Evolutionary conservation across 1,140 invertebrate species (phyloP), one percentile per base, ranked within the genome.

Genomic region (Penaeus indicus): DNA sequence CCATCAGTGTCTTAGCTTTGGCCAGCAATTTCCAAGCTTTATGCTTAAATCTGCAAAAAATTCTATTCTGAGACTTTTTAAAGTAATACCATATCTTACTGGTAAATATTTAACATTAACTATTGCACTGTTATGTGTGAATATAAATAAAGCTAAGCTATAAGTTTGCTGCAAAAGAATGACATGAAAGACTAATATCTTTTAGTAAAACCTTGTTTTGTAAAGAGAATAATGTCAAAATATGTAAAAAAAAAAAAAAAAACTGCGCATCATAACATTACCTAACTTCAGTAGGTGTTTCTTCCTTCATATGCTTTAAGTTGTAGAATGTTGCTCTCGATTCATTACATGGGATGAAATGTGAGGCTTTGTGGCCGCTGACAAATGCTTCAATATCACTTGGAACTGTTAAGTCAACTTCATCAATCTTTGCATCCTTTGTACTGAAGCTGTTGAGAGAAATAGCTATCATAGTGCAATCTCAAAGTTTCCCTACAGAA

Each of bases 11-110:
- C 91, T 93, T 93, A 13, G 92, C 93, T 91, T 92, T 93, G 3
- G 92, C 86, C 11, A 95, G 91, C 10, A 94, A 84, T 84, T 93
- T 93, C 90, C 92, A 92, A 11, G 93, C 94, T 90, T 92, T 93
- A 38, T 92, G 92, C 47, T 92, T 91, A 91, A 95, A 95, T 82
- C 92, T 89, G 78, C 47, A 82, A 75, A 75, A 72, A n/a, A 75
- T 2, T 54, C 54, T 54, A 54, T 16, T 13, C 8, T 54, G 11
- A 54, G 54, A 16, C 16, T 54, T 54, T 54, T 54, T 54, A 54
- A 54, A 54, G 11, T 54, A 54, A 8, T 54, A 54, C 54, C 54
- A 54, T 13, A 72, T 72, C n/a, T 72, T 54, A 13, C 54, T 54
- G 16, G 54, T 13, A 16, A 54, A 54, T 54, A 54, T 54, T 16